Evolutionary conservation across 2,113 vertebrate species (phyloP).

Genomic region (Gallinago paraguaiae): DNA sequence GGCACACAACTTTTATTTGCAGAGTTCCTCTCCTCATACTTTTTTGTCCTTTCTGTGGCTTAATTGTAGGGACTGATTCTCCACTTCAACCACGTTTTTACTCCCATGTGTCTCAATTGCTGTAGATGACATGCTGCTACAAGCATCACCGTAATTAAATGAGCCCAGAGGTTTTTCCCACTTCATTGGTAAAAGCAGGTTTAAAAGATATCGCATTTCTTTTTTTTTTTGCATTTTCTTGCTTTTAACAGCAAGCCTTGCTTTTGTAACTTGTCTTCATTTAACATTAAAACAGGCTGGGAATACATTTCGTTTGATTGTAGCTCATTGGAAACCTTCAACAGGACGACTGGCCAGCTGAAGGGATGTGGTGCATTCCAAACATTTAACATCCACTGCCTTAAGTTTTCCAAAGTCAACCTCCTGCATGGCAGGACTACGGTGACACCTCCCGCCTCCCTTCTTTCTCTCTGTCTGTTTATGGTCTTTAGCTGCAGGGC

Average conservation of each 20-base stretch:
- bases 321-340: background rate
- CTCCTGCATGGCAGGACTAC: background rate
- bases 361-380: background rate
- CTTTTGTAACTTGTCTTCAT: background rate
- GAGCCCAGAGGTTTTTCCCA: background rate
- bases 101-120: background rate
- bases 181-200: background rate
- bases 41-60: background rate
- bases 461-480: background rate
- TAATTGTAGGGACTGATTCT: background rate
- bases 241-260: background rate
- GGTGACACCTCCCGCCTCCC: background rate
- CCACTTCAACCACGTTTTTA: background rate
- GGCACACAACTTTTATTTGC: background rate
- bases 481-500: background rate
- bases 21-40: background rate
- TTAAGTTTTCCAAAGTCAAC: background rate
- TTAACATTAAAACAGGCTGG: background rate
- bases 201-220: background rate
- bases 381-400: no score
- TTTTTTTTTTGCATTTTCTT: background rate
- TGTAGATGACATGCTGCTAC: background rate
- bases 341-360: background rate
- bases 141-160: background rate
- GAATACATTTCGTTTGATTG: background rate